A percentile compares a stretch with the other conserved stretches of the same genome.
Conservation (phyloP, 1,140 invertebrate species). For the Cecropterus lyciades region DNA sequence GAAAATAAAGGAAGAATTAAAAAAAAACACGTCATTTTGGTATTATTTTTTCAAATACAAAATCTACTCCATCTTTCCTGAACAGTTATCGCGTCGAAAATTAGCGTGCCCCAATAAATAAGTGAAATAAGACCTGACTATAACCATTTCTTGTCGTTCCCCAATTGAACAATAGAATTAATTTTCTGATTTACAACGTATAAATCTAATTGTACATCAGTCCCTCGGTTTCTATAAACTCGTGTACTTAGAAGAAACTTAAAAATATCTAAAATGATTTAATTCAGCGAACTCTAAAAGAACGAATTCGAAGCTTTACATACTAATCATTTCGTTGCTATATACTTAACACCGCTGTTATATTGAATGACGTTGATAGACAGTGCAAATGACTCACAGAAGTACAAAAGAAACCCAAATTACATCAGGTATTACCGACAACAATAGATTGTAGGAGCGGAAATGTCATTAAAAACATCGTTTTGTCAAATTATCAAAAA, state of each 20-base stretch:
- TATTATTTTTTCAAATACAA: too few species aligned
- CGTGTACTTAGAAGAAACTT: neutral
- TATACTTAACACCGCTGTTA: constrained; percentile 1
- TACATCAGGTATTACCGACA: constrained; percentile 4
- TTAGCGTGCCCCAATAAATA: too few species aligned
- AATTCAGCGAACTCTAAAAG: neutral
- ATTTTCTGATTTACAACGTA: too few species aligned
- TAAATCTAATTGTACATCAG: too few species aligned
- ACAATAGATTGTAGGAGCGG: constrained; percentile 39
- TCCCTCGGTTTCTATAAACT: too few species aligned
- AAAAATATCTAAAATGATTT: neutral
- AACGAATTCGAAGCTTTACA: neutral
- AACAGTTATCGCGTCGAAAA: too few species aligned
- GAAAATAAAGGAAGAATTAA: too few species aligned
- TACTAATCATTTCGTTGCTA: constrained; percentile 7
- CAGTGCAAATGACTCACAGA: constrained; percentile 22
- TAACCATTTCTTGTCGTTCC: too few species aligned
- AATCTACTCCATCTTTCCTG: too few species aligned
- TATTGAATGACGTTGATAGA: neutral
- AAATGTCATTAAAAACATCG: constrained; percentile 40
- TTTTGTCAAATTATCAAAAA: constrained; percentile 46
- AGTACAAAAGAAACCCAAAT: constrained; percentile 5
- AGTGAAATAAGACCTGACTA: too few species aligned
- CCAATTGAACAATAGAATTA: too few species aligned
- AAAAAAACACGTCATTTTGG: too few species aligned